Conservation (phyloP, 2,797 vertebrate genomes). For the Gymnodraco acuticeps region DNA sequence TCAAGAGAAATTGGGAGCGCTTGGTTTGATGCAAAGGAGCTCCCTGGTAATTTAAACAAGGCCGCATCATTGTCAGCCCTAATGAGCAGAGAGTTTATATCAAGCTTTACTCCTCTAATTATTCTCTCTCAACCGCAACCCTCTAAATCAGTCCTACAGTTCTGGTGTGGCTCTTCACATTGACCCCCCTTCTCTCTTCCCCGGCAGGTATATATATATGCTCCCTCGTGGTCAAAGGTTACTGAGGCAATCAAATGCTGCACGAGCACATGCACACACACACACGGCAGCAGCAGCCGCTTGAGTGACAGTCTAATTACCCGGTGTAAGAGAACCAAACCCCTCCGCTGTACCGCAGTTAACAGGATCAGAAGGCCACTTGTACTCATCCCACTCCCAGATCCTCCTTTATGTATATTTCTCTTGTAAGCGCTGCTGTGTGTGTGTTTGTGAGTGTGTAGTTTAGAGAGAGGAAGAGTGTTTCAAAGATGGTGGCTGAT, state of each 20-base stretch:
- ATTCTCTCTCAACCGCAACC: not conserved
- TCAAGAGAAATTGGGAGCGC: not conserved
- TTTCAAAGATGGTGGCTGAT: conserved; percentile 27
- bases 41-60: conserved; percentile 1
- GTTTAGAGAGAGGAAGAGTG: conserved; percentile 5
- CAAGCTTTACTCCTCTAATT: not conserved
- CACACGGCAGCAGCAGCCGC: not conserved
- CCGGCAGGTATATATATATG: conserved; percentile 32
- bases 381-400: conserved; percentile 33
- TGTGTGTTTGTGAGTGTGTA: conserved; percentile 26
- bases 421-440: conserved; percentile 11
- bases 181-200: conserved; percentile 4
- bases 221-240: conserved; percentile 52
- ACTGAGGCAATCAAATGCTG: conserved; percentile 53
- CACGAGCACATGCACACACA: not conserved
- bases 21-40: not conserved
- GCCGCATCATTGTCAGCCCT: not conserved
- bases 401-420: conserved; percentile 47
- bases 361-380: conserved; percentile 64
- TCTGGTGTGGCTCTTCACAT: not conserved
- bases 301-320: conserved; percentile 81
- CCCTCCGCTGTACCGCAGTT: conserved; percentile 54
- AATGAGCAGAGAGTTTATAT: not conserved
- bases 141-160: not conserved
- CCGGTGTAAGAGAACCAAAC: conserved; percentile 33